A percentile compares a stretch with the other conserved stretches of the same genome.
Evolutionary conservation across 2,888 invertebrate species (phyloP).

Genomic region (Agrochola lychnidis): DNA sequence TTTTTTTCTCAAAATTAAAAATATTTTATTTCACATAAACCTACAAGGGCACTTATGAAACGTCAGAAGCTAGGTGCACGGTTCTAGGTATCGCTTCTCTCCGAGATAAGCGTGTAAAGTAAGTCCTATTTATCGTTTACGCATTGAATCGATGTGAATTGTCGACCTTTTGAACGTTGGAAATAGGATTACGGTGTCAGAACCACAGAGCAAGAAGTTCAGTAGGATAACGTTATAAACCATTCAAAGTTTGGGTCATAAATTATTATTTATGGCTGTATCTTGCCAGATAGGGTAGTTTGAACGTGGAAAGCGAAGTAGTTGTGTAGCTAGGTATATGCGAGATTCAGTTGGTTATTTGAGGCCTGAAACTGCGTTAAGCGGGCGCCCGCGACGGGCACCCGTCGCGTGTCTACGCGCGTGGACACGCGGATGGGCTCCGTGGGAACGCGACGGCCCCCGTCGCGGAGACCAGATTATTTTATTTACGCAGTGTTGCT

Average conservation of each 20-base stretch:
- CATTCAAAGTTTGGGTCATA: constrained; percentile 9
- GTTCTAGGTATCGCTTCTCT: too few relatives aligned
- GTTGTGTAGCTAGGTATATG: background rate
- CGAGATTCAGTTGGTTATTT: background rate
- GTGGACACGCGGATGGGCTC: too few relatives aligned
- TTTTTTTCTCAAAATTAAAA: too few relatives aligned
- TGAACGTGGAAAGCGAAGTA: background rate
- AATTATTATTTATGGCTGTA: constrained; percentile 22
- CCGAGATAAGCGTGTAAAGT: background rate
- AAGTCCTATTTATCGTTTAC: constrained; percentile 6
- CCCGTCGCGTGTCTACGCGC: too few relatives aligned
- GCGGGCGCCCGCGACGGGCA: too few relatives aligned
- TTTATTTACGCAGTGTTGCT: too few relatives aligned
- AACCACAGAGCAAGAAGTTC: constrained; percentile 29
- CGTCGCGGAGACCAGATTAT: too few relatives aligned
- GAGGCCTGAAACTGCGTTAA: too few relatives aligned
- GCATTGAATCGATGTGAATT: constrained; percentile 47
- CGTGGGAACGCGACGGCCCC: too few relatives aligned
- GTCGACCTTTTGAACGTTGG: constrained; percentile 37
- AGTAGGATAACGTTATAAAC: constrained; percentile 4
- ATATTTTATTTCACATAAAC: too few relatives aligned
- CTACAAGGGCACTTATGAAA: too few relatives aligned
- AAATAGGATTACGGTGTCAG: constrained; percentile 45
- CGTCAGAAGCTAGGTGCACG: too few relatives aligned
- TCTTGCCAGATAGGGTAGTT: background rate